Conservation (phyloP, 2,797 vertebrate species). For the Crenichthys baileyi region DNA sequence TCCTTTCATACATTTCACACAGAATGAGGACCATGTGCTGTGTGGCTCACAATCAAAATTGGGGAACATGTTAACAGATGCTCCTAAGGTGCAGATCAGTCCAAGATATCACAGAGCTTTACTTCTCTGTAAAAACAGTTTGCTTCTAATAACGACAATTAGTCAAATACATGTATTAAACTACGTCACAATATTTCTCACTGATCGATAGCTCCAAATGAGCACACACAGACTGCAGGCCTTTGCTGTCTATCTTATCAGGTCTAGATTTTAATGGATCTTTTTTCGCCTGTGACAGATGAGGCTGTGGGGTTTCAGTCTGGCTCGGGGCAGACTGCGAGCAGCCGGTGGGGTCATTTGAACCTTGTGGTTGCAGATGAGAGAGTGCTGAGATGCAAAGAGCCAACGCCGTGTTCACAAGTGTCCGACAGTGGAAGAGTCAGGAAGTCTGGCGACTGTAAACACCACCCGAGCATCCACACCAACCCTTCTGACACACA, state of each 20-base stretch:
- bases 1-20: slow-evolving; percentile 47
- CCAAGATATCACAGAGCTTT: slow-evolving; percentile 48
- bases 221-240: slow-evolving; percentile 79
- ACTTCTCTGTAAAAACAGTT: slow-evolving; percentile 64
- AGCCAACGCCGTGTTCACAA: slow-evolving; percentile 81
- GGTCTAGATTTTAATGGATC: slow-evolving; percentile 83
- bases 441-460: slow-evolving; percentile 90
- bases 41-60: slow-evolving; percentile 42
- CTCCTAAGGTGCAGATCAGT: slow-evolving; percentile 64
- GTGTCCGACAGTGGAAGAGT: slow-evolving; percentile 84
- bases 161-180: slow-evolving; percentile 84
- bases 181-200: slow-evolving; percentile 69
- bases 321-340: slow-evolving; percentile 69
- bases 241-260: slow-evolving; percentile 79
- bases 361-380: slow-evolving; percentile 88
- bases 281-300: slow-evolving; percentile 76
- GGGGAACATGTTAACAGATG: slow-evolving; percentile 53
- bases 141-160: slow-evolving; percentile 83
- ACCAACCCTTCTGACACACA: slow-evolving; percentile 37
- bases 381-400: slow-evolving; percentile 83
- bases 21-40: slow-evolving; percentile 75
- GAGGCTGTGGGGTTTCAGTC: slow-evolving; percentile 54
- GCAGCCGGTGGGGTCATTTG: slow-evolving; percentile 82
- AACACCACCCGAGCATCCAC: slow-evolving; percentile 69
- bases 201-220: slow-evolving; percentile 84